A percentile compares a stretch with the other conserved stretches of the same genome.
phyloP scores from a whole-genome alignment of 2,888 invertebrate species.

The Drosophila nr. perissopoda region DNA sequence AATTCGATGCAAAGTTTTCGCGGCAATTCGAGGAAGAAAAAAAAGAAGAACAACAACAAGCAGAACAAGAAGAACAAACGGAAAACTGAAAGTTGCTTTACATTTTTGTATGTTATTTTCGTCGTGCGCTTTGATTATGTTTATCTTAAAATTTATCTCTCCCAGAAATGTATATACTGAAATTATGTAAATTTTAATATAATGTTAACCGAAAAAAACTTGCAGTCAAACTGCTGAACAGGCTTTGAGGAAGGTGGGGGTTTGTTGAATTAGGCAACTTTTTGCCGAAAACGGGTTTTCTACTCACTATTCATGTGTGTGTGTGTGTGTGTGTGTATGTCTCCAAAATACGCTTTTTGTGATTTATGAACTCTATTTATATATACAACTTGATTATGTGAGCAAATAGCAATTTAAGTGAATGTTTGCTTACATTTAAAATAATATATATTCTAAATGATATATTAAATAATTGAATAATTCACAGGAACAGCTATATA shows the following conservation, averaged over 20 bases:
- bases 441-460: background rate
- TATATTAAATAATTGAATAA: background rate
- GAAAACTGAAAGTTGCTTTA: constrained; percentile 56
- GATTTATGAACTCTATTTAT: background rate
- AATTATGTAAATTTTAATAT: constrained; percentile 78
- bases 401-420: background rate
- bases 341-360: background rate
- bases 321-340: background rate
- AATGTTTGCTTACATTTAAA: background rate
- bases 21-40: constrained; percentile 16
- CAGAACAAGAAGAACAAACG: constrained; percentile 3
- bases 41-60: background rate
- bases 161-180: constrained; percentile 44
- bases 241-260: background rate
- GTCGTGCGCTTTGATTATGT: constrained; percentile 68
- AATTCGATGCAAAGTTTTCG: constrained; percentile 66
- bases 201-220: constrained; percentile 60
- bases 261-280: constrained; percentile 11
- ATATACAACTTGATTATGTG: background rate
- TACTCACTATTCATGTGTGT: background rate
- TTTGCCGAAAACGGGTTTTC: constrained; percentile 19
- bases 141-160: constrained; percentile 68
- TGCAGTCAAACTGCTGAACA: constrained; percentile 10
- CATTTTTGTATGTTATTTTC: constrained; percentile 68
- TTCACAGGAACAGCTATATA: background rate